Conservation (phyloP, 2,888 invertebrate genomes). For the Pyrochroa serraticornis region DNA sequence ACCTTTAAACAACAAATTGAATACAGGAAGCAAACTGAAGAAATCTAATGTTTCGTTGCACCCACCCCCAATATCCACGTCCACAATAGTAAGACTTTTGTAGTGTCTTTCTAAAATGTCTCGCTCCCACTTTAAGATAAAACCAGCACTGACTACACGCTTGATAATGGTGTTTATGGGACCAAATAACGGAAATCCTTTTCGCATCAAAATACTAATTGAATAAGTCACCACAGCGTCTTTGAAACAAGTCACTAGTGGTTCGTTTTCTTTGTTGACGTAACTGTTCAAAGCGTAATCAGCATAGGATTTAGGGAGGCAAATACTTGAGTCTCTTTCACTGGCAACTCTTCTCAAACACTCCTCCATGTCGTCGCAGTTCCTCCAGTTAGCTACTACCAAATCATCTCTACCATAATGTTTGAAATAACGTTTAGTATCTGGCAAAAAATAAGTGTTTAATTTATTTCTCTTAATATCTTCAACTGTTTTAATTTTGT, state of each 20-base stretch:
- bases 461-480: not conserved
- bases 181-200: constrained; percentile 11
- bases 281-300: constrained; percentile 2
- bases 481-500: not conserved
- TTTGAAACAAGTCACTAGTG: constrained; percentile 11
- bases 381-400: not conserved
- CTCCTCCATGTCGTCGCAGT: not conserved
- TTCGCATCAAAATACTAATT: constrained; percentile 14
- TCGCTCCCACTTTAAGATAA: constrained; percentile 6
- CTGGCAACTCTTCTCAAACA: not conserved
- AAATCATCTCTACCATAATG: not conserved
- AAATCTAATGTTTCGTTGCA: not conserved
- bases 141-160: not conserved
- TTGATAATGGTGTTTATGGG: constrained; percentile 4
- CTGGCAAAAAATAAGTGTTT: not conserved
- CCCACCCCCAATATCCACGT: not conserved
- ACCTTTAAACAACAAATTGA: not conserved
- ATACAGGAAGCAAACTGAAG: not conserved
- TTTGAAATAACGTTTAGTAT: not conserved
- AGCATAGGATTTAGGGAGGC: not conserved
- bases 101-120: not conserved
- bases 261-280: not conserved
- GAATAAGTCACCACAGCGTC: constrained; percentile 6
- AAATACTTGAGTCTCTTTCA: not conserved
- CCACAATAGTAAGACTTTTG: not conserved